These are phyloP conservation scores for Antitype chi DNA, from an alignment of 2,888 invertebrate species.

Conservation along the genomic window DNA sequence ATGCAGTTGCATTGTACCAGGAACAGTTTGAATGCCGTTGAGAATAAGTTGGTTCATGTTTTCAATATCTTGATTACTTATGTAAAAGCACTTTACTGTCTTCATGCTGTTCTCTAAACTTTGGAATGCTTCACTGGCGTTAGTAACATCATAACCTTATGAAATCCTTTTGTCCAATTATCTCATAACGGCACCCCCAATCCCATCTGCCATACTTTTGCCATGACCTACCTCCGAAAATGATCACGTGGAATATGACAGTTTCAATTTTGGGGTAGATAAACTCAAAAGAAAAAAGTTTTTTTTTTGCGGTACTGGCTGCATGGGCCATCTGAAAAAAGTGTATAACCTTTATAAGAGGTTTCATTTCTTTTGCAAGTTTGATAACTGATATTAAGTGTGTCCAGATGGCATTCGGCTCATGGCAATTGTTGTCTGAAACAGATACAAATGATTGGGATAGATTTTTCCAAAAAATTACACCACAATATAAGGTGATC, in stretches of 20 bases:
- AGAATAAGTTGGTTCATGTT: slow-evolving; percentile 1
- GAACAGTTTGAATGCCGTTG: no score
- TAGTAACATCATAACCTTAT: no score
- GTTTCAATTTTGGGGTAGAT: slow-evolving; percentile 14
- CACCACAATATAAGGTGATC: slow-evolving; percentile 12
- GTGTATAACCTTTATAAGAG: slow-evolving; percentile 1
- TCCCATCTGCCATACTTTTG: slow-evolving; percentile 10
- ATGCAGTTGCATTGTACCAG: no score
- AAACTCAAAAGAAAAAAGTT: slow-evolving; percentile 16
- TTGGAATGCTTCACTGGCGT: no score
- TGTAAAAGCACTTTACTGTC: slow-evolving; percentile 21
- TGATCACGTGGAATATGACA: slow-evolving; percentile 12
- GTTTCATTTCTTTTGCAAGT: slow-evolving; percentile 1
- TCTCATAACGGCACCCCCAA: neutral
- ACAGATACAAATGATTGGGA: slow-evolving; percentile 16
- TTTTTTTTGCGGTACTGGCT: slow-evolving; percentile 20
- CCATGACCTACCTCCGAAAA: slow-evolving; percentile 13
- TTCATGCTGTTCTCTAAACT: neutral
- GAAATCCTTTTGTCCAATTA: no score
- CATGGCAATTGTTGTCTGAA: slow-evolving; percentile 19
- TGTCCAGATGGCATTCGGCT: slow-evolving; percentile 22
- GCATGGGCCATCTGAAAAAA: slow-evolving; percentile 20
- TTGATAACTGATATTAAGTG: slow-evolving; percentile 15
- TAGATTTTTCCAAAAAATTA: slow-evolving; percentile 1
- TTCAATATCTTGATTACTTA: slow-evolving; percentile 19